Evolutionary conservation across 2,113 vertebrate genomes (phyloP), one percentile per base, ranked within the genome.

Genomic region (Prunella himalayana): DNA sequence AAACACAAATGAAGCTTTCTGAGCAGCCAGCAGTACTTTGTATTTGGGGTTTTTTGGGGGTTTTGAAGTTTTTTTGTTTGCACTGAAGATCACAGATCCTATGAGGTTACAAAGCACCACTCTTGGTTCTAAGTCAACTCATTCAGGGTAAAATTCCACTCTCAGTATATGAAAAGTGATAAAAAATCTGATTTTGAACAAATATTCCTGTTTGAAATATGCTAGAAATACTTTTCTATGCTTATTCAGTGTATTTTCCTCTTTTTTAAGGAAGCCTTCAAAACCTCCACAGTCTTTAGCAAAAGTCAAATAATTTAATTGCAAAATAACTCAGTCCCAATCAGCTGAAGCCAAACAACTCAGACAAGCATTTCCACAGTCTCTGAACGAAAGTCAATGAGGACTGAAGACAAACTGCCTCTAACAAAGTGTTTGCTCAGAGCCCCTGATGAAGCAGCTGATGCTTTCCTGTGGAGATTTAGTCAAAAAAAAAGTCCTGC

Each of bases 1-100:
- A 63, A 90, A n/a, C 31, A 33, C 14, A 30, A 12, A 22, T 49
- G n/a, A 92, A 84, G 6, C 7, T n/a, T 37, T 33, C 47, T 50
- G 56, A 75, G 42, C 35, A 82, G 25, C 6, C 45, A 82, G 35
- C 2, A 75, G 30, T 11, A 53, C 5, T 71, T 78, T 37, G 20
- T 17, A 30, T 25, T 39, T 20, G 13, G 13, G 7, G 0, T 3
- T 16, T 59, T 59, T 24, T 1, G 15, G 41, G 33, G 12, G 1
- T 15, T 78, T 61, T 15, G 4, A 5, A 3, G 1, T 2, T 1
- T 37, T 64, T 82, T 39, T 60, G 13, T 47, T 77, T 56, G 6
- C 35, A 44, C 33, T 60, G 25, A 45, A 65, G 37, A 20, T 56
- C 21, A 57, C 39, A 72, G 54, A 44, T 39, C 24, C n/a, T 33